Evolutionary conservation across 2,888 invertebrate genomes (phyloP).

Genomic region (Yponomeuta sedellus): DNA sequence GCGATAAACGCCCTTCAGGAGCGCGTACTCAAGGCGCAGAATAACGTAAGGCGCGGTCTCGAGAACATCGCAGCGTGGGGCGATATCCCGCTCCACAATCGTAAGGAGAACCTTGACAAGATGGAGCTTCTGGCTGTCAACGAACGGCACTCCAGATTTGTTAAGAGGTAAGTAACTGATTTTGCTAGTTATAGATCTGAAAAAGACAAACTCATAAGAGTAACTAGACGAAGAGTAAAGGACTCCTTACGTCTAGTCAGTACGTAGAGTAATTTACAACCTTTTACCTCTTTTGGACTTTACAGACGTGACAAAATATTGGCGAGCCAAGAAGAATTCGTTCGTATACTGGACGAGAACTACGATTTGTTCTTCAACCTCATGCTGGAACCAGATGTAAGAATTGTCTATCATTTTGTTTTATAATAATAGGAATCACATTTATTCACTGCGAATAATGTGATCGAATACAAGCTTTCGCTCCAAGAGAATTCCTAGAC

Average conservation of each 20-base stretch:
- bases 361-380: conserved; percentile 83
- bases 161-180: conserved; percentile 62
- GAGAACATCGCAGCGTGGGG: conserved; percentile 82
- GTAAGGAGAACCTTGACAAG: conserved; percentile 73
- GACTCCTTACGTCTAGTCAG: no score
- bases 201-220: background rate
- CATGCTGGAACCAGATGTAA: conserved; percentile 24
- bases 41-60: conserved; percentile 77
- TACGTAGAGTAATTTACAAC: no score
- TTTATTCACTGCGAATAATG: no score
- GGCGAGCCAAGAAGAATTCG: conserved; percentile 74
- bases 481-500: no score
- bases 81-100: conserved; percentile 82
- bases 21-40: conserved; percentile 80
- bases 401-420: background rate
- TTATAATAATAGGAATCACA: no score
- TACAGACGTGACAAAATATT: conserved; percentile 56
- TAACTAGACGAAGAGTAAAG: no score
- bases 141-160: conserved; percentile 72
- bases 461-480: no score
- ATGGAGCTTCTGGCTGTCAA: conserved; percentile 72
- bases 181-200: background rate
- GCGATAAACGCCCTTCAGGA: conserved; percentile 83
- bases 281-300: conserved; percentile 15
- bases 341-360: conserved; percentile 78